phyloP scores from a whole-genome alignment of 2,888 invertebrate genomes.

The Thera britannica region DNA sequence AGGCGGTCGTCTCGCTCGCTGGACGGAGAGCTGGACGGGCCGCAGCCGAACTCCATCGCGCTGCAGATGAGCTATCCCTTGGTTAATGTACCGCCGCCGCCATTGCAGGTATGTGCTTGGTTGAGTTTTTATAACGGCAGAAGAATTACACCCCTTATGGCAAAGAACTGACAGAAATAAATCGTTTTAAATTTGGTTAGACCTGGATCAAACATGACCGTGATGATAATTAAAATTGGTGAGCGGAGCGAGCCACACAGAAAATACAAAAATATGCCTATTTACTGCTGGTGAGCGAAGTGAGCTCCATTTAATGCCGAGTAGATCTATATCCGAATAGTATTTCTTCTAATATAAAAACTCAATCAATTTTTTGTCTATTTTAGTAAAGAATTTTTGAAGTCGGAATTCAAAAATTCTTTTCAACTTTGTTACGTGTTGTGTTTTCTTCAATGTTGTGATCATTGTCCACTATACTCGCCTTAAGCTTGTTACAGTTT shows the following conservation, averaged over 20 bases:
- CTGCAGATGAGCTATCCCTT: constrained; percentile 87
- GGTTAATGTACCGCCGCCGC: constrained; percentile 83
- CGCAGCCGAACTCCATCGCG: constrained; percentile 85
- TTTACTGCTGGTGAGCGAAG: not conserved
- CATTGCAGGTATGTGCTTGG: constrained; percentile 65
- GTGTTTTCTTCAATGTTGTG: constrained; percentile 1
- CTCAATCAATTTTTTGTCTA: constrained; percentile 13
- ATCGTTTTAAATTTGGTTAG: too few relatives aligned
- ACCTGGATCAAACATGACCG: not conserved
- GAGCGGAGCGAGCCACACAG: not conserved
- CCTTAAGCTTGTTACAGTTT: constrained; percentile 22
- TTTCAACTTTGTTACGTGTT: not conserved
- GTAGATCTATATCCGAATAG: not conserved
- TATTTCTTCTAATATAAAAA: constrained; percentile 7
- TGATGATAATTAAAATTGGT: not conserved
- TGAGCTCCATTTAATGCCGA: not conserved
- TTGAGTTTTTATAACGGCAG: constrained; percentile 30
- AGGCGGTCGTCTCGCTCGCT: constrained; percentile 71
- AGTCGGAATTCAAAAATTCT: constrained; percentile 11
- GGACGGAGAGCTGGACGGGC: constrained; percentile 73
- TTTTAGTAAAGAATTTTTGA: constrained; percentile 17
- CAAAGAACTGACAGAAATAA: not conserved
- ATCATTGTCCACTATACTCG: constrained; percentile 16
- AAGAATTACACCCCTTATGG: not conserved
- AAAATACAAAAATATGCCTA: not conserved